Base-by-base conservation (phyloP, 2,888 invertebrate genomes). In the Dolichomitus sp. region DNA sequence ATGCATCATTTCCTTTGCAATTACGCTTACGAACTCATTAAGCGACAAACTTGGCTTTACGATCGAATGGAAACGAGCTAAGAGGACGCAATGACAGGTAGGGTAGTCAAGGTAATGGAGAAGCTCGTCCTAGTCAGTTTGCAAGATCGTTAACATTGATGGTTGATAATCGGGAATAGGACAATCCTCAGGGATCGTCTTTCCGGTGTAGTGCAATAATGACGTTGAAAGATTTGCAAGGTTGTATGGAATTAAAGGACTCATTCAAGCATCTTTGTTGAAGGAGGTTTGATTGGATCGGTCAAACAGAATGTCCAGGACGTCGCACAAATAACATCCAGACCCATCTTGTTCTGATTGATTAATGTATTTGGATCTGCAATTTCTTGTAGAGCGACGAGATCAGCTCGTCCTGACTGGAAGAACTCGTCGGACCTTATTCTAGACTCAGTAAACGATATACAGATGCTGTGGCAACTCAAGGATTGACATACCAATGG, bases 341-440 rank as follows among this genome's bases (percentile, higher is more conserved):
- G 61, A 17, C 3, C n/a, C 17, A 17, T 40, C 61, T 61, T 19
- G 14, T 61, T 19, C 37, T 17, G 40, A 61, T 61, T 61, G 61
- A 61, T 61, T 61, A 61, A 61, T 61, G 61, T 37, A 57, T 57
- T n/a, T 57, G 61, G 1, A 40, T 61, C 40, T n/a, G 37, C 37
- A 4, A 37, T 17, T 61, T 61, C 19, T 61, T 61, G 40, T 19
- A 4, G 61, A 4, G 3, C 61, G 19, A 40, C 61, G 61, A 40
- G 61, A 40, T 61, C 40, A 61, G 19, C n/a, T 17, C 5, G n/a
- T 17, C n/a, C 59, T 0, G 14, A 37, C 4, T 61, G 61, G 9
- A 61, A 61, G 37, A 61, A 61, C 61, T 61, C 19, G 61, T 61
- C 61, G 19, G 17, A 5, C 61, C 37, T 61, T 61, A 19, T 61